Evolutionary conservation across 2,888 invertebrate species (phyloP).

Genomic region (Caenorhabditis imperialis): DNA sequence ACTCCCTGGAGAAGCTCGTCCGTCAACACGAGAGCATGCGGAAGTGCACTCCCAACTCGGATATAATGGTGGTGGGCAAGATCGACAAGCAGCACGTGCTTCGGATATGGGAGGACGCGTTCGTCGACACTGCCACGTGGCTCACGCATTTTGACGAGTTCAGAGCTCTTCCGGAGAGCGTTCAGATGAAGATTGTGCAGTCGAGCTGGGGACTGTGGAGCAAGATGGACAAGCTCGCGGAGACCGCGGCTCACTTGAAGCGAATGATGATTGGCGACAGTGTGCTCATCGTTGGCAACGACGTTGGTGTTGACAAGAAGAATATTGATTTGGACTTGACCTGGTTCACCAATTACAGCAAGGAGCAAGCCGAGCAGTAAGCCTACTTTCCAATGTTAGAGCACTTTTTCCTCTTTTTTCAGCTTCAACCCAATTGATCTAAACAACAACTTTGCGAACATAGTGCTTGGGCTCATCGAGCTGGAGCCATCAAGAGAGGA

Average conservation of each 20-base stretch:
- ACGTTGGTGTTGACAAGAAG: conserved; percentile 1
- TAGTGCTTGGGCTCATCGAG: neutral
- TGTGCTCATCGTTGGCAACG: neutral
- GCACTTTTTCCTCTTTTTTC: neutral
- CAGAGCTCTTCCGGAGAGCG: neutral
- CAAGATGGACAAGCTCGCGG: conserved; percentile 3
- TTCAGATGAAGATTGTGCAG: conserved; percentile 7
- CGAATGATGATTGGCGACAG: neutral
- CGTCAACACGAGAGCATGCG: too few species aligned
- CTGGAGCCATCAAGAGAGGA: conserved; percentile 10
- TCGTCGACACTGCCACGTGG: conserved; percentile 13
- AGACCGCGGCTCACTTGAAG: conserved; percentile 1
- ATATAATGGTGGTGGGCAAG: too few species aligned
- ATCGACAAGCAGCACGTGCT: neutral
- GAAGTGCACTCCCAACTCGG: too few species aligned
- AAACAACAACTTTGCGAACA: conserved; percentile 1
- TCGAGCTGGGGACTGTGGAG: neutral
- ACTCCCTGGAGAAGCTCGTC: too few species aligned
- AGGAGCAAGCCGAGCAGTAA: conserved; percentile 13
- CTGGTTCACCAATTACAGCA: conserved; percentile 11
- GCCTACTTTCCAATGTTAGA: neutral
- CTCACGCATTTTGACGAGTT: conserved; percentile 2
- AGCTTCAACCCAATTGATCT: conserved; percentile 1
- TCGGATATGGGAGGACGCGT: neutral
- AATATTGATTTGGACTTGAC: conserved; percentile 2